Conservation (phyloP, 2,888 invertebrate genomes). For the Lasiommata megera region DNA sequence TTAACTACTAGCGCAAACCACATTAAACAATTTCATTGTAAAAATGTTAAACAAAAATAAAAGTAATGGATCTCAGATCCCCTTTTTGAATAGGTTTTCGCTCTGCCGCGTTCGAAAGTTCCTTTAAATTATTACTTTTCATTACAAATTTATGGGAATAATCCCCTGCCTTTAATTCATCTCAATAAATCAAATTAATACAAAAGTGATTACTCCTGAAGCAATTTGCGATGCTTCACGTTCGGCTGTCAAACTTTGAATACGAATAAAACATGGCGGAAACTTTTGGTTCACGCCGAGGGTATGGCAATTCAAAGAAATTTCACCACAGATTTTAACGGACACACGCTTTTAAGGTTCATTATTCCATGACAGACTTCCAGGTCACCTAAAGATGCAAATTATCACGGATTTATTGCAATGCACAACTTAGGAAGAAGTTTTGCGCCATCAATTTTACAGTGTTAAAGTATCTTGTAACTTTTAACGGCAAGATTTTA, state of each 20-base stretch:
- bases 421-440: slow-evolving; percentile 2
- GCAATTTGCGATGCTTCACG: slow-evolving; percentile 25
- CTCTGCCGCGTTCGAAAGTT: neutral
- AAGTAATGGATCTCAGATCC: neutral
- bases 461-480: slow-evolving; percentile 4
- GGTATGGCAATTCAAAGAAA: neutral
- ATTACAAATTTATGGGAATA: slow-evolving; percentile 10
- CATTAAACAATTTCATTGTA: neutral
- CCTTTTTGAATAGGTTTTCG: neutral
- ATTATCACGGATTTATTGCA: slow-evolving; percentile 13
- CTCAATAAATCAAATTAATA: slow-evolving; percentile 33
- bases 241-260: slow-evolving; percentile 26
- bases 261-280: slow-evolving; percentile 19
- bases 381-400: neutral
- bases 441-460: slow-evolving; percentile 3
- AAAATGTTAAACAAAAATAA: neutral
- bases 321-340: neutral
- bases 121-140: neutral
- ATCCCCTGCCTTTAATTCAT: slow-evolving; percentile 11
- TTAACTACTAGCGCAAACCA: too few relatives aligned
- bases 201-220: slow-evolving; percentile 31
- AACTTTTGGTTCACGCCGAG: neutral
- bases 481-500: neutral
- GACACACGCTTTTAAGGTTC: neutral
- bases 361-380: neutral